These are phyloP conservation scores for Xanthia togata DNA, from an alignment of 2,888 invertebrate genomes.

Conservation along the genomic window DNA sequence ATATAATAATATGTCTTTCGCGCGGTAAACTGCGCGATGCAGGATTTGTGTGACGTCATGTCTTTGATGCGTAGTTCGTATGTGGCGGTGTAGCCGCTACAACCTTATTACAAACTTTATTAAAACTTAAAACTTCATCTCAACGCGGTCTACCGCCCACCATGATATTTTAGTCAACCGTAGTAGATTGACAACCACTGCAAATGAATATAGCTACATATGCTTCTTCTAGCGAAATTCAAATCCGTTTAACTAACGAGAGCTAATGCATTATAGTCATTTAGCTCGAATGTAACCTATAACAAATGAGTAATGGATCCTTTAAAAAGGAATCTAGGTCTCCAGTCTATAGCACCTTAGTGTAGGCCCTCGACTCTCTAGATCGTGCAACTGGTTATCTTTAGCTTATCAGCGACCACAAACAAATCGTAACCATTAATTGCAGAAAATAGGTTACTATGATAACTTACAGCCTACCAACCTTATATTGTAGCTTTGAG, in stretches of 20 bases:
- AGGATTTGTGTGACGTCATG: too few species aligned
- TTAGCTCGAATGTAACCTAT: conserved; percentile 5
- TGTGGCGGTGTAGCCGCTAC: too few species aligned
- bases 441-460: conserved; percentile 44
- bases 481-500: conserved; percentile 28
- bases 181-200: background rate
- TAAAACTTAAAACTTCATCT: background rate
- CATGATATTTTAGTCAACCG: background rate
- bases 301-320: conserved; percentile 18
- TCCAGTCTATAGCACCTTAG: conserved; percentile 4
- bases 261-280: background rate
- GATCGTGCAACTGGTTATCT: conserved; percentile 50
- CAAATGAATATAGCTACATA: background rate
- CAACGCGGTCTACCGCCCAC: background rate
- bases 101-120: background rate
- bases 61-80: too few species aligned
- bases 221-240: background rate
- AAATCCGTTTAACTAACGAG: background rate
- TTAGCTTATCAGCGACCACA: conserved; percentile 52
- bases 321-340: conserved; percentile 38
- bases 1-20: too few species aligned
- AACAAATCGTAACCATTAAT: conserved; percentile 55
- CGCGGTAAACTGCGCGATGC: too few species aligned
- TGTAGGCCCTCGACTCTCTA: conserved; percentile 36
- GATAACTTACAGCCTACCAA: conserved; percentile 31